Evolutionary conservation across 2,888 invertebrate species (phyloP), one percentile per base, ranked within the genome.

Genomic region (Pachymerium ferrugineum): DNA sequence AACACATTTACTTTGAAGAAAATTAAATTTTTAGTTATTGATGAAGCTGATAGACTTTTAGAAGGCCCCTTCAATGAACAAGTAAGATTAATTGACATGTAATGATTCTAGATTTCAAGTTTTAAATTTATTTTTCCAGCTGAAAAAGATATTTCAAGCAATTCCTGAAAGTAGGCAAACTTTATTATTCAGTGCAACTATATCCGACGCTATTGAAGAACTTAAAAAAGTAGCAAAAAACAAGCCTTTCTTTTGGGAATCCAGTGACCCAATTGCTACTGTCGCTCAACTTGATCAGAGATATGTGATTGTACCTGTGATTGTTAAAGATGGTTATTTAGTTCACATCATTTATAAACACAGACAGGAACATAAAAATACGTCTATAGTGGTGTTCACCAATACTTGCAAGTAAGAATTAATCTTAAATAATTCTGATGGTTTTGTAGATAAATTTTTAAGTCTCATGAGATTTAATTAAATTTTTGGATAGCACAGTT

Each of bases 161-260:
- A 81, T 97, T 68, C 93, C 96, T 0, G 86, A 88, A 77, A 87
- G 88, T 73, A 87, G 92, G 76, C 97, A 97, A 80, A 94, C 92
- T 74, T 85, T 98, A 16, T 86, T 97, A 73, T 97, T 96, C 81
- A 97, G 96, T 75, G 99, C 99, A 0, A 99, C 99, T 0, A 91
- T 98, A 81, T 96, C 95, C 6, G 91, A 94, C 80, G 91, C 87
- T 78, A 88, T 86, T 81, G 88, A 85, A 84, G 89, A 86, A 86
- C 89, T 85, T 81, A 90, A 87, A 82, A 83, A 85, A 77, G 83
- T 88, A 4, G 85, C 87, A 3, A 84, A 84, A 54, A 88, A 88
- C 79, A 86, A 90, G 76, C 85, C 85, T 1, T 86, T 82, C 79
- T 81, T 84, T 76, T 86, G 83, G 81, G 88, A 90, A 28, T 91